These are phyloP conservation scores for Bovichtus diacanthus DNA, from an alignment of 2,797 vertebrate species.

Conservation along the genomic window DNA sequence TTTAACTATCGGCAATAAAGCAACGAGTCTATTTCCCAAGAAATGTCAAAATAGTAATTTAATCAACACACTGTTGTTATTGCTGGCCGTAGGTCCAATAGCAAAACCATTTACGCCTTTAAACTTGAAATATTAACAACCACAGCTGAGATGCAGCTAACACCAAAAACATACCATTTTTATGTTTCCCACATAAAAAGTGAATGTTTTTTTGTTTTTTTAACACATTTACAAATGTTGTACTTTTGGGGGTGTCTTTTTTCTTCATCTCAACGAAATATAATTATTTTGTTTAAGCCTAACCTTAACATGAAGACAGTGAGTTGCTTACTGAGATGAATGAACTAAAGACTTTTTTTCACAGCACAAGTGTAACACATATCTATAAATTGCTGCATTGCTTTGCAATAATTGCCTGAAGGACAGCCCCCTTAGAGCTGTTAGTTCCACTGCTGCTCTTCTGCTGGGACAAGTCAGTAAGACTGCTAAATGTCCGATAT, in stretches of 20 bases:
- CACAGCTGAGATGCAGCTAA: neutral
- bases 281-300: neutral
- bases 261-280: neutral
- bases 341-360: neutral
- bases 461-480: neutral
- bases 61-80: too few relatives aligned
- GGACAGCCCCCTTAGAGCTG: neutral
- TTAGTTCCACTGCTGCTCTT: constrained; percentile 3
- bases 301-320: neutral
- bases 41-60: neutral
- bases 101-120: neutral
- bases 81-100: neutral
- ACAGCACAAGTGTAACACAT: too few relatives aligned
- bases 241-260: neutral
- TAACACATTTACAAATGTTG: too few relatives aligned
- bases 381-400: neutral
- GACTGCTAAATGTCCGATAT: neutral
- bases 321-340: neutral
- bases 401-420: neutral
- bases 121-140: neutral
- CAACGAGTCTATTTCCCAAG: neutral
- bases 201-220: too few relatives aligned
- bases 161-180: neutral
- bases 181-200: neutral
- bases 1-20: neutral